Conservation (phyloP, 2,888 invertebrate species). For the Andrena marginata region DNA sequence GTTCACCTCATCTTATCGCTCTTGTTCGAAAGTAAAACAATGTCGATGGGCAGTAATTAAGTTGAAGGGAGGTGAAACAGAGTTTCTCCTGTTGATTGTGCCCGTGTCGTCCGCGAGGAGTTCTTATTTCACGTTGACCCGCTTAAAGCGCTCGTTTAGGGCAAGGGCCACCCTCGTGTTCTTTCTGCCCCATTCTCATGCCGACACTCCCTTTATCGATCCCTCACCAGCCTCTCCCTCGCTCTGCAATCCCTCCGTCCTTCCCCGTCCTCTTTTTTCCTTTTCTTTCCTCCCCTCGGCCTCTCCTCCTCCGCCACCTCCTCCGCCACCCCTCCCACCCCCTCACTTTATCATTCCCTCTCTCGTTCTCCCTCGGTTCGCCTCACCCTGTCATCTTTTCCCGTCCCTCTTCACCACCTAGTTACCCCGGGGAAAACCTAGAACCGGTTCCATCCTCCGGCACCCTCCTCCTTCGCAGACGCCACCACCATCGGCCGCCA, state of each 20-base stretch:
- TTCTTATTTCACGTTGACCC: constrained; percentile 62
- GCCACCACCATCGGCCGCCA: constrained; percentile 56
- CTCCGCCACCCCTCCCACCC: constrained; percentile 40
- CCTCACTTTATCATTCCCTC: constrained; percentile 33
- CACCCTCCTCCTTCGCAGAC: constrained; percentile 64
- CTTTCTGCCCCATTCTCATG: constrained; percentile 77
- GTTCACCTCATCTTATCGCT: not conserved
- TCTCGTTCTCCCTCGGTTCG: constrained; percentile 13
- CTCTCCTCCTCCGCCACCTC: constrained; percentile 29
- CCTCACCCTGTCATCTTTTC: constrained; percentile 39
- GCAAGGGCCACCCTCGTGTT: constrained; percentile 70
- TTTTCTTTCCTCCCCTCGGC: constrained; percentile 39
- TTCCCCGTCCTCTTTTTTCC: constrained; percentile 35
- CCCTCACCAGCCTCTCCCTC: constrained; percentile 54
- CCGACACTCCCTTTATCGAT: constrained; percentile 84
- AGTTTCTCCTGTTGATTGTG: constrained; percentile 42
- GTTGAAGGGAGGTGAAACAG: not conserved
- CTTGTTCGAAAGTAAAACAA: not conserved
- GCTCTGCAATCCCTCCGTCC: constrained; percentile 38
- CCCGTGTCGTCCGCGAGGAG: constrained; percentile 17
- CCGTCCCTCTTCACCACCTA: constrained; percentile 69
- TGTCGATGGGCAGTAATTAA: constrained; percentile 16
- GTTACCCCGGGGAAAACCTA: constrained; percentile 76
- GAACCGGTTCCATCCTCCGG: constrained; percentile 69
- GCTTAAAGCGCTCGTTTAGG: constrained; percentile 73